Evolutionary conservation across 2,797 vertebrate genomes (phyloP).

Genomic region (Moxostoma hubbsi): DNA sequence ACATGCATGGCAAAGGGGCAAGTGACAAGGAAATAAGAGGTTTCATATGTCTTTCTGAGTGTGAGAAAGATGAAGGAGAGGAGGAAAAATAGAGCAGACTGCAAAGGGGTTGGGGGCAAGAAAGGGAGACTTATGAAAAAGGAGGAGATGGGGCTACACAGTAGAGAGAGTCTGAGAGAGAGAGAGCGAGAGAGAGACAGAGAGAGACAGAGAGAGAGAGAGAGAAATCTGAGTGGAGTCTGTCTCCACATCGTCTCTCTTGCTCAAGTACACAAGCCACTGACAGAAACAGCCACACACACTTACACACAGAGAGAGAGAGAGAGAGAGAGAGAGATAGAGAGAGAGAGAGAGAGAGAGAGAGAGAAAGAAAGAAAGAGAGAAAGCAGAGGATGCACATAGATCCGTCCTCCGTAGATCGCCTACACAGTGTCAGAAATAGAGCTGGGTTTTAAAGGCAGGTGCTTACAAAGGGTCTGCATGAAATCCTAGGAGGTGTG

Average conservation of each 20-base stretch:
- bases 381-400: constrained; percentile 61
- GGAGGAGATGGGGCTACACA: constrained; percentile 28
- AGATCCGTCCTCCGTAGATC: constrained; percentile 68
- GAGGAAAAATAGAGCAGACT: constrained; percentile 33
- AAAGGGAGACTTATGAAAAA: constrained; percentile 52
- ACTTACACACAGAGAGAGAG: constrained; percentile 18
- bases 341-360: constrained; percentile 23
- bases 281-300: constrained; percentile 52
- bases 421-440: constrained; percentile 70
- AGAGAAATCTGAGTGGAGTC: constrained; percentile 52
- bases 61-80: constrained; percentile 14
- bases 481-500: constrained; percentile 64
- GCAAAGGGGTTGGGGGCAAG: constrained; percentile 41
- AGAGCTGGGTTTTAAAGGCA: constrained; percentile 59
- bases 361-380: constrained; percentile 66
- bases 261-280: constrained; percentile 47
- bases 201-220: constrained; percentile 38
- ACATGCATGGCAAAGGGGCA: constrained; percentile 33
- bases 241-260: constrained; percentile 54
- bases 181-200: constrained; percentile 32
- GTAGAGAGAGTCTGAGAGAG: constrained; percentile 4
- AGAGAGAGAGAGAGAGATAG: constrained; percentile 29
- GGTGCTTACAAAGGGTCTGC: constrained; percentile 68
- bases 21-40: constrained; percentile 54
- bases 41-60: constrained; percentile 45